A percentile compares a stretch with the other conserved stretches of the same genome.
phyloP scores from a whole-genome alignment of 2,797 vertebrate species.

The Galaxias olidus region DNA sequence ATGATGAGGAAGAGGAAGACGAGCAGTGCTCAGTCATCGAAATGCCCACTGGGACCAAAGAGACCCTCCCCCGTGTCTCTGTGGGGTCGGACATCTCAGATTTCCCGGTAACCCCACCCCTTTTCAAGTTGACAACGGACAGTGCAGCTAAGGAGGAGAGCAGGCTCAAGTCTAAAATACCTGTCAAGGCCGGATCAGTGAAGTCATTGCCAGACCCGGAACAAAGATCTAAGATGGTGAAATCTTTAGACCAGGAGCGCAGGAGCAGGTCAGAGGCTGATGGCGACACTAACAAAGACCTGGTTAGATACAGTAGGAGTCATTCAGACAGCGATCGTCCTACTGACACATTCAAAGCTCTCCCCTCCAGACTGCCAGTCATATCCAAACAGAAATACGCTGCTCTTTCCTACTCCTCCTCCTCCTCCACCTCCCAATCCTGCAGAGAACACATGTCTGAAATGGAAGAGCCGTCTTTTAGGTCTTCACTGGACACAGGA shows the following conservation, averaged over 20 bases:
- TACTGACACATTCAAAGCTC: conserved; percentile 64
- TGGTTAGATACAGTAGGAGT: conserved; percentile 51
- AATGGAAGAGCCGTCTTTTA: conserved; percentile 39
- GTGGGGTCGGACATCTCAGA: conserved; percentile 19
- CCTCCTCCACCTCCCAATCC: conserved; percentile 13
- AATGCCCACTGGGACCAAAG: conserved; percentile 31
- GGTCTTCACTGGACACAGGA: conserved; percentile 56
- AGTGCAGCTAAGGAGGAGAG: conserved; percentile 56
- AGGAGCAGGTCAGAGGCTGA: conserved; percentile 72
- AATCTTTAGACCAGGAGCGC: conserved; percentile 36
- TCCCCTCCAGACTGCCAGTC: conserved; percentile 72
- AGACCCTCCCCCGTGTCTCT: neutral
- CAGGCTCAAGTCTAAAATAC: conserved; percentile 79
- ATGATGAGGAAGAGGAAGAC: conserved; percentile 61
- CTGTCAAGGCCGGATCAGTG: conserved; percentile 67
- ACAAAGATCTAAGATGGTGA: conserved; percentile 29
- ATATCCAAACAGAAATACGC: conserved; percentile 63
- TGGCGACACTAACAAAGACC: conserved; percentile 54
- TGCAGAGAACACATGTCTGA: conserved; percentile 35
- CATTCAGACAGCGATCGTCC: conserved; percentile 63
- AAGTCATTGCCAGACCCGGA: conserved; percentile 57
- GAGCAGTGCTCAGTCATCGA: conserved; percentile 68
- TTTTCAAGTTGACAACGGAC: conserved; percentile 41
- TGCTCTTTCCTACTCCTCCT: conserved; percentile 44
- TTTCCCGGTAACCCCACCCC: conserved; percentile 37